Conservation (phyloP, 2,113 vertebrate species). For the Thinocorus orbignyianus region DNA sequence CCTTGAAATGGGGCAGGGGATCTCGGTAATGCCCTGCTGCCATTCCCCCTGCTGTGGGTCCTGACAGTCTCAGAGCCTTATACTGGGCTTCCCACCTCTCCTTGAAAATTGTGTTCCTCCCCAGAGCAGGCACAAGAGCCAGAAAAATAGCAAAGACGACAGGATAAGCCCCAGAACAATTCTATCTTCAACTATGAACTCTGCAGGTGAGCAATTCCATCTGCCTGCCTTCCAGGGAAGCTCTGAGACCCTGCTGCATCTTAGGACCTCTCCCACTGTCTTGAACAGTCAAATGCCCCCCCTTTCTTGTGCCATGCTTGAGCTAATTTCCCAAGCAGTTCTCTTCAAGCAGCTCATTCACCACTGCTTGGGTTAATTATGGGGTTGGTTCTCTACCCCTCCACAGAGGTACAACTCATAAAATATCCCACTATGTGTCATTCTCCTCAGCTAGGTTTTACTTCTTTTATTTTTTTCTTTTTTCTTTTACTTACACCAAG, state of each 20-base stretch:
- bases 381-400: not conserved
- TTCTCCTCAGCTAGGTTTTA: not conserved
- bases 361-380: not conserved
- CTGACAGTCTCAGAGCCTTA: not conserved
- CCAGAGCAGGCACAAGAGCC: not conserved
- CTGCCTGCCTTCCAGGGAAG: not conserved
- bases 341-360: not conserved
- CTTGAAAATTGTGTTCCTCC: not conserved
- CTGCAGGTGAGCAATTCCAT: not conserved
- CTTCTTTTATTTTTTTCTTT: not conserved
- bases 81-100: not conserved
- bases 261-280: not conserved
- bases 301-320: not conserved
- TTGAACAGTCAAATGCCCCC: not conserved
- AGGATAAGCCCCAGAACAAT: not conserved
- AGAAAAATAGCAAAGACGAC: not conserved
- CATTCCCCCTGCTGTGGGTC: accelerated
- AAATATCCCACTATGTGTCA: not conserved
- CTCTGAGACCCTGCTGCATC: not conserved
- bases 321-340: not conserved
- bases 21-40: too few species aligned
- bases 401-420: accelerated
- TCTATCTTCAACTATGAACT: not conserved
- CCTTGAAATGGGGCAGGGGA: not conserved
- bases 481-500: too few species aligned